These are phyloP conservation scores for Atta colombica DNA, from an alignment of 1,140 invertebrate species.

Conservation along the genomic window DNA sequence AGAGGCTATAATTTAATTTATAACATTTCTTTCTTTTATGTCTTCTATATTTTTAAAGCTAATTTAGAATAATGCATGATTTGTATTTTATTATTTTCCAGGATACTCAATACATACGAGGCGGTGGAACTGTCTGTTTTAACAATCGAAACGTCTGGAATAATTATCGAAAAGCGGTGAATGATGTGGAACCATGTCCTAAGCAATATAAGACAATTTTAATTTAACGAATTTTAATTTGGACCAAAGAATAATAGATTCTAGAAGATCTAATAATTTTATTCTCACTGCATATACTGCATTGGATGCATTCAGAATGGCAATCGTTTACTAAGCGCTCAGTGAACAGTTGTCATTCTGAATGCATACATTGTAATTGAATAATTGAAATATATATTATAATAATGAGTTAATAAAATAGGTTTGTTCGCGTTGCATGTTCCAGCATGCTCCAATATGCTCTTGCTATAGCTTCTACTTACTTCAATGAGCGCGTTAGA, in stretches of 20 bases:
- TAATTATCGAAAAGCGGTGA: constrained; percentile 85
- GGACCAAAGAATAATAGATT: not conserved
- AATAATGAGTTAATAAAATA: not conserved
- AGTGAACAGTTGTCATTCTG: no score
- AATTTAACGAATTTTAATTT: constrained; percentile 9
- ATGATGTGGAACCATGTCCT: constrained; percentile 84
- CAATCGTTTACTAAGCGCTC: no score
- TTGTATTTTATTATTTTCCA: constrained; percentile 82
- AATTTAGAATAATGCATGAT: not conserved
- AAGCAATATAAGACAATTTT: not conserved
- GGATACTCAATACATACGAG: constrained; percentile 91
- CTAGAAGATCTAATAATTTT: constrained; percentile 9
- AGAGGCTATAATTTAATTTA: not conserved
- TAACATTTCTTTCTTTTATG: not conserved
- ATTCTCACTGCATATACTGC: not conserved
- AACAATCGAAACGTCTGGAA: constrained; percentile 87
- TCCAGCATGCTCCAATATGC: no score
- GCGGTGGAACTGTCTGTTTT: constrained; percentile 94
- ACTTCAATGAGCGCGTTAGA: no score
- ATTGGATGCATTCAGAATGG: no score
- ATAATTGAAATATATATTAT: not conserved
- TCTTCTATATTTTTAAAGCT: not conserved
- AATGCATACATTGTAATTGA: no score
- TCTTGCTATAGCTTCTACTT: no score
- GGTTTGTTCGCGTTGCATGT: no score